Evolutionary conservation across 2,113 vertebrate species (phyloP).

Genomic region (Ochotona curzoniae): DNA sequence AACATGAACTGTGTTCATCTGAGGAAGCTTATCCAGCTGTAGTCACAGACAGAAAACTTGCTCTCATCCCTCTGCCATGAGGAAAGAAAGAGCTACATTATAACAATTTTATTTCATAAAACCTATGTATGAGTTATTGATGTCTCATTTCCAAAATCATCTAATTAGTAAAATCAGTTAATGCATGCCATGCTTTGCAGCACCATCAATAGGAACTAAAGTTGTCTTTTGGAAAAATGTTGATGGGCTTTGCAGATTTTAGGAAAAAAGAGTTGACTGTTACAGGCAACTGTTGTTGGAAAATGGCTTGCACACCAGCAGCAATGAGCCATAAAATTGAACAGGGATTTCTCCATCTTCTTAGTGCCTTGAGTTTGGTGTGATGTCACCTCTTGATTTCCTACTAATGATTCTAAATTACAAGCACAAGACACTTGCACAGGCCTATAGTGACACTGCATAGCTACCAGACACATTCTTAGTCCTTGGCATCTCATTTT

Average conservation of each 20-base stretch:
- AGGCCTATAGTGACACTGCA: background rate
- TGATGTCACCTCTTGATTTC: background rate
- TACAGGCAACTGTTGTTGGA: background rate
- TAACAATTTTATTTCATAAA: background rate
- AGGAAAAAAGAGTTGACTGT: background rate
- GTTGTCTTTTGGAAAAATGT: background rate
- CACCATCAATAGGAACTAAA: constrained; percentile 10
- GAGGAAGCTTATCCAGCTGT: background rate
- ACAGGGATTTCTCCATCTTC: constrained; percentile 10
- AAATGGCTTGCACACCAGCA: background rate
- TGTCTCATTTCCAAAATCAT: background rate
- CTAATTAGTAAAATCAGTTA: constrained; percentile 61
- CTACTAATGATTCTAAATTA: background rate
- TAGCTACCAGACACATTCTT: background rate
- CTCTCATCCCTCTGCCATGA: background rate
- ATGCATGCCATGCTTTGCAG: background rate
- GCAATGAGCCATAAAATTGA: background rate
- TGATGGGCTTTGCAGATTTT: background rate
- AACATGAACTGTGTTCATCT: background rate
- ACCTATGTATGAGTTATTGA: background rate
- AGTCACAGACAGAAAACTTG: background rate
- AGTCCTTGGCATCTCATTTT: background rate
- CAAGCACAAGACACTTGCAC: background rate
- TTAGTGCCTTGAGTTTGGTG: background rate
- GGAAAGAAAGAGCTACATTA: background rate